Conservation (phyloP, 1,140 invertebrate genomes). For the Muscidifurax raptorellus region DNA sequence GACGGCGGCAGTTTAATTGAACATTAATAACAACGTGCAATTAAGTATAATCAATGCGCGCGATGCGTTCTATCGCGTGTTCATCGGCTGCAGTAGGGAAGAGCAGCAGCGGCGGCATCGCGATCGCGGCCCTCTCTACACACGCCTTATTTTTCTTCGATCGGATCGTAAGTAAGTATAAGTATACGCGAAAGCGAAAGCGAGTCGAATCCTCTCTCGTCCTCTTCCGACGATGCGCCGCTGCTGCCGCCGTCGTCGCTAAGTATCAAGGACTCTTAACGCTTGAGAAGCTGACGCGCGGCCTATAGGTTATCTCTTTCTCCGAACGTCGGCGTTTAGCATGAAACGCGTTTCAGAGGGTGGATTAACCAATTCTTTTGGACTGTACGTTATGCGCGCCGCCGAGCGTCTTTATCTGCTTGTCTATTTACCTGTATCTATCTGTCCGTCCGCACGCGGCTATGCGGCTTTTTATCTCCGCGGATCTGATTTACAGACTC, state of each 20-base stretch:
- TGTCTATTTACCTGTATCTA: conserved; percentile 51
- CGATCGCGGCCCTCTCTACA: conserved; percentile 41
- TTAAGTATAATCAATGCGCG: conserved; percentile 44
- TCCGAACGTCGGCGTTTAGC: not conserved
- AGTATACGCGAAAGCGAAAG: conserved; percentile 22
- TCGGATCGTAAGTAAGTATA: conserved; percentile 5
- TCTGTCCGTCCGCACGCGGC: not conserved
- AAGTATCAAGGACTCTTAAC: conserved; percentile 66
- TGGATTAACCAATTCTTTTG: conserved; percentile 4
- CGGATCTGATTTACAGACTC: conserved; percentile 28
- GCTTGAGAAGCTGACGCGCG: conserved; percentile 65
- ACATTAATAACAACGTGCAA: conserved; percentile 49
- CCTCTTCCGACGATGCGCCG: not conserved
- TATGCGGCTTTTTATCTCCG: conserved; percentile 5
- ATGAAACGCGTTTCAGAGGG: not conserved
- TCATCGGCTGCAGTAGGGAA: conserved; percentile 25
- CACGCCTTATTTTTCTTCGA: conserved; percentile 5
- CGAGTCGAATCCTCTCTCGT: conserved; percentile 23
- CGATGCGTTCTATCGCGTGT: conserved; percentile 26
- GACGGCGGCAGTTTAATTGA: conserved; percentile 39
- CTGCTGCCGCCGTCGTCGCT: not conserved
- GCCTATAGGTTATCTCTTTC: conserved; percentile 60
- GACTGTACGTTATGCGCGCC: not conserved
- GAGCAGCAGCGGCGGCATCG: not conserved
- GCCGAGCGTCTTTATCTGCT: conserved; percentile 31